Evolutionary conservation across 2,113 vertebrate species (phyloP).

Genomic region (Callospermophilus lateralis): DNA sequence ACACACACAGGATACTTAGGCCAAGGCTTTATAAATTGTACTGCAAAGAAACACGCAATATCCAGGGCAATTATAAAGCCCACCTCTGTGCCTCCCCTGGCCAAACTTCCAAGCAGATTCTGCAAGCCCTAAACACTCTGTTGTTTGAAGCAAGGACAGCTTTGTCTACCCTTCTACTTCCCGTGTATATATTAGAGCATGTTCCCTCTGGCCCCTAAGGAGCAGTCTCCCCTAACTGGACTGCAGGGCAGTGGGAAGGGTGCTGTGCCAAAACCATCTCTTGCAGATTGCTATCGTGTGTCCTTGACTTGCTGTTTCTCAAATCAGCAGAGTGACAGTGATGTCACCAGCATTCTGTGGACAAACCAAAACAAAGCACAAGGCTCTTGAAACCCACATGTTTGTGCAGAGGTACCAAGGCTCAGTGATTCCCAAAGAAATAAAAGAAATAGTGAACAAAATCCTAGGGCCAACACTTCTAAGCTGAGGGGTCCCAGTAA

Average conservation of each 20-base stretch:
- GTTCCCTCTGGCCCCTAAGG: too few species aligned
- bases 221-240: not conserved
- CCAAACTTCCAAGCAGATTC: not conserved
- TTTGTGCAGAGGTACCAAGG: not conserved
- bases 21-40: not conserved
- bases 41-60: not conserved
- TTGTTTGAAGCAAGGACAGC: not conserved
- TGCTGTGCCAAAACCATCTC: not conserved
- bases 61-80: not conserved
- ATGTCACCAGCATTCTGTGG: not conserved
- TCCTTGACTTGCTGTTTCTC: not conserved
- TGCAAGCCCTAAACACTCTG: not conserved
- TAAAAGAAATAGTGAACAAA: not conserved
- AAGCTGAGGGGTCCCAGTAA: not conserved
- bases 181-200: not conserved
- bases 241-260: not conserved
- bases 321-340: not conserved
- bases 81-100: not conserved
- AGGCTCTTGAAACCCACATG: not conserved
- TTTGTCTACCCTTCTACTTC: not conserved
- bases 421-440: not conserved
- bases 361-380: not conserved
- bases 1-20: not conserved
- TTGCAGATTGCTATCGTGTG: not conserved
- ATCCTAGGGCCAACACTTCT: not conserved